Percentiles rank a stretch among this genome's conserved stretches.
Evolutionary conservation across 2,113 vertebrate species (phyloP).

Genomic region (Bufo gargarizans): DNA sequence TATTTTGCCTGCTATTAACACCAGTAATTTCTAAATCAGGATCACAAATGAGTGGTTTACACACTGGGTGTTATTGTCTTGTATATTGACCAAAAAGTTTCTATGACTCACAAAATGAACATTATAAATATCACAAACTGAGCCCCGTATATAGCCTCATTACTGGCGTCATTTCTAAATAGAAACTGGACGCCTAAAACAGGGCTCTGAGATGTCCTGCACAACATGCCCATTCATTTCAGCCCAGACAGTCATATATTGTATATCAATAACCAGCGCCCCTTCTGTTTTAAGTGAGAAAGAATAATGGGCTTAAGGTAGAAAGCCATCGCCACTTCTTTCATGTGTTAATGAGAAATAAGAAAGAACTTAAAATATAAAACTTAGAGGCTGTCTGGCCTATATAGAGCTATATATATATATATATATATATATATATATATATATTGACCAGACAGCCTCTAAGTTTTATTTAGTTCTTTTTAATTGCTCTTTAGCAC

Average conservation of each 20-base stretch:
- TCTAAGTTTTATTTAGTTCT: too few relatives aligned
- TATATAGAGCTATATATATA: too few relatives aligned
- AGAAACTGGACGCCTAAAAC: background rate
- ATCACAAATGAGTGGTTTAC: constrained; percentile 21
- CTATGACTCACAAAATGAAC: background rate
- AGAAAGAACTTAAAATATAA: too few relatives aligned
- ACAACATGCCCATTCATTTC: background rate
- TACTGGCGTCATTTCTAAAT: constrained; percentile 1
- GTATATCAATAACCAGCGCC: background rate
- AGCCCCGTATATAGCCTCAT: background rate
- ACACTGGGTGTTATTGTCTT: background rate
- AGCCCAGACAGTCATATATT: background rate
- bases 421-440: too few relatives aligned
- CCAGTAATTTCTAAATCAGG: background rate
- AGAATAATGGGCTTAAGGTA: too few relatives aligned
- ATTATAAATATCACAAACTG: constrained; percentile 25
- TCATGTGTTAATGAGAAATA: too few relatives aligned
- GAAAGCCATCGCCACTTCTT: too few relatives aligned
- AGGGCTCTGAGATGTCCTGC: background rate
- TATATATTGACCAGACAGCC: too few relatives aligned
- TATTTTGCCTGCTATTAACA: background rate
- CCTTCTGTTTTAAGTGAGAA: background rate
- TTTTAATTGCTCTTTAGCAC: too few relatives aligned
- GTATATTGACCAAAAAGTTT: background rate
- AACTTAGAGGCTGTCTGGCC: too few relatives aligned